Conservation (phyloP, 2,888 invertebrate genomes). For the Gymnosoma rotundatum region DNA sequence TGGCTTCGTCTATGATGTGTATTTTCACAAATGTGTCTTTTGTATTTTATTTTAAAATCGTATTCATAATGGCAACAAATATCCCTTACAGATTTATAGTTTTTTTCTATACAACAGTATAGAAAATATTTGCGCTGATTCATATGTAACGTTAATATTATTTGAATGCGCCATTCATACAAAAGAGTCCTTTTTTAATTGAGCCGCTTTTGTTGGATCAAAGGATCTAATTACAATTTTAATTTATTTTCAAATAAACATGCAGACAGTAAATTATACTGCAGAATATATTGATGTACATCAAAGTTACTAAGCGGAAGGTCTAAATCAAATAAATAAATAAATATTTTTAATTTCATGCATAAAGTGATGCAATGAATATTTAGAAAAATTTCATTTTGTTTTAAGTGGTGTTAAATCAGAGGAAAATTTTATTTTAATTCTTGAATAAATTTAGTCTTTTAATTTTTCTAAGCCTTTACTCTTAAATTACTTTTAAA, state of each 20-base stretch:
- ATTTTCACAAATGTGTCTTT: conserved; percentile 40
- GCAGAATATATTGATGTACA: neutral
- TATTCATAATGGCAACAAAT: conserved; percentile 36
- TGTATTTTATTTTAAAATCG: conserved; percentile 26
- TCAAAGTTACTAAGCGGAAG: conserved; percentile 34
- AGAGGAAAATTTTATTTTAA: conserved; percentile 9
- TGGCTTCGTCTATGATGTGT: conserved; percentile 14
- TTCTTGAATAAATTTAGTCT: too few species aligned
- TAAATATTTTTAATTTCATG: conserved; percentile 51
- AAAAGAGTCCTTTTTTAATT: conserved; percentile 64
- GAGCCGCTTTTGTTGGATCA: conserved; percentile 70
- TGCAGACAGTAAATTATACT: neutral
- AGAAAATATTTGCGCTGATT: conserved; percentile 53
- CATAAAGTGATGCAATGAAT: conserved; percentile 61
- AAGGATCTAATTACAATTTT: conserved; percentile 71
- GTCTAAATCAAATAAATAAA: conserved; percentile 54
- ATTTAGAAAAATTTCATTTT: conserved; percentile 58
- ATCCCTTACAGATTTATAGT: conserved; percentile 59
- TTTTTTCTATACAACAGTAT: conserved; percentile 50
- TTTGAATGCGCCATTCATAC: conserved; percentile 59
- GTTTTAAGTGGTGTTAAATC: conserved; percentile 1
- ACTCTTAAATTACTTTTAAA: too few species aligned
- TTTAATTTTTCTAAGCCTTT: too few species aligned
- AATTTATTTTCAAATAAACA: conserved; percentile 67
- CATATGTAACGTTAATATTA: conserved; percentile 52